Evolutionary conservation across 2,888 invertebrate genomes (phyloP).

Genomic region (Cerceris ruficornis): DNA sequence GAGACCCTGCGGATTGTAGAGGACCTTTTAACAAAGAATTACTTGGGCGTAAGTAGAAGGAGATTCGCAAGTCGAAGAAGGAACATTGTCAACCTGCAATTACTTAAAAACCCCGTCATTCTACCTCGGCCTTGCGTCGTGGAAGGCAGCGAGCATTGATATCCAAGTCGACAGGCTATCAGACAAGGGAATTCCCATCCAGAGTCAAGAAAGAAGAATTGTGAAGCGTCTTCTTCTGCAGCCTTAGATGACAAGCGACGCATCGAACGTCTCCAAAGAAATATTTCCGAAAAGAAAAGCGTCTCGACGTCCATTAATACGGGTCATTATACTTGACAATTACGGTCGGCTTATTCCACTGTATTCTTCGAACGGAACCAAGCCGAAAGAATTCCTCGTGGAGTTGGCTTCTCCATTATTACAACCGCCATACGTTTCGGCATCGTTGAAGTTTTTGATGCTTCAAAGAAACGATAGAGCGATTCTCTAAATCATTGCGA

Average conservation of each 20-base stretch:
- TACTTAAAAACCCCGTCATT: conserved; percentile 63
- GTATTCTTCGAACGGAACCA: conserved; percentile 36
- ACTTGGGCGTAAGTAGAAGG: background rate
- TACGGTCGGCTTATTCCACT: conserved; percentile 35
- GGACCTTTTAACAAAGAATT: conserved; percentile 7
- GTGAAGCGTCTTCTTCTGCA: conserved; percentile 31
- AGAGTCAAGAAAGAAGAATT: conserved; percentile 38
- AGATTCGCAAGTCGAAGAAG: conserved; percentile 36
- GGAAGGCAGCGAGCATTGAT: conserved; percentile 45
- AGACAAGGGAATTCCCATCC: conserved; percentile 41
- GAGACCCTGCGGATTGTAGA: background rate
- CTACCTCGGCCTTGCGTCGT: conserved; percentile 5
- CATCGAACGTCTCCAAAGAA: conserved; percentile 35
- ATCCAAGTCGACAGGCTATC: conserved; percentile 50
- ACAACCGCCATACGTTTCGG: conserved; percentile 5
- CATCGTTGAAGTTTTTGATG: no score
- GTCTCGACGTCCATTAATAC: conserved; percentile 57
- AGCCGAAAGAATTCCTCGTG: conserved; percentile 8
- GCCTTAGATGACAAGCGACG: conserved; percentile 35
- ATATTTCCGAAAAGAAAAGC: conserved; percentile 38
- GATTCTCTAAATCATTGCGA: no score
- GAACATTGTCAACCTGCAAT: conserved; percentile 54
- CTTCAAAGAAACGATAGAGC: no score
- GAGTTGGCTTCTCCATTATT: conserved; percentile 48
- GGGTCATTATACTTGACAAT: conserved; percentile 55